Evolutionary conservation across 2,797 vertebrate genomes (phyloP), one percentile per base, ranked within the genome.

Genomic region (Pteropus rufus): DNA sequence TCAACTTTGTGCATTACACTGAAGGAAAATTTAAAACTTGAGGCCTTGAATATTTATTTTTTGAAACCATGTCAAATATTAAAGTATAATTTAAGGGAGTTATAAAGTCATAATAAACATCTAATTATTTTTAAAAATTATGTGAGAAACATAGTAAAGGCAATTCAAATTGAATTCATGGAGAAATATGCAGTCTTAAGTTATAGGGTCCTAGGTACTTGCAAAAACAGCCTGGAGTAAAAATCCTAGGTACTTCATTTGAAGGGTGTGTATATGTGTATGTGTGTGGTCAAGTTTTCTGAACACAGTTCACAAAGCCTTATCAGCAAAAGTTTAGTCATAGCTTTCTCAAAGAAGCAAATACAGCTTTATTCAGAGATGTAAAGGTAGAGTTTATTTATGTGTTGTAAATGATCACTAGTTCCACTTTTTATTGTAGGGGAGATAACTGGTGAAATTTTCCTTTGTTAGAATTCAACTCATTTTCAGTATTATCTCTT

Each of bases 401-500:
- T 89, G 69, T 93, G 64, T 90, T 69, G n/a, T 89, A 73, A 81
- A 73, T 93, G 70, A 58, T 95, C 94, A 92, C 91, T 87, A 95
- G 70, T 96, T 97, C 96, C 79, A 94, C 97, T 91, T 82, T 97
- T 97, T 92, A 79, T 91, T 97, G 49, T 94, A 93, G 93, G 70
- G 92, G 96, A 94, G 97, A 72, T 95, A 93, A 97, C 92, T 96
- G 89, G 95, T 96, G 90, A 67, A 62, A 19, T 18, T 76, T 98
- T 95, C 95, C 89, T 97, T 97, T 97, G 92, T 97, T 96, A 81
- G 69, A 81, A 34, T 94, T 98, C 64, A 76, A 12, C 54, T 90
- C 70, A 95, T 97, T 94, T 97, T 97, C 76, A 89, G 97, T 96
- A 97, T 97, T 97, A 98, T 95, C 96, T 98, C 97, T 97, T 97